Evolutionary conservation across 2,888 invertebrate genomes (phyloP).

Genomic region (Urechis unicinctus): DNA sequence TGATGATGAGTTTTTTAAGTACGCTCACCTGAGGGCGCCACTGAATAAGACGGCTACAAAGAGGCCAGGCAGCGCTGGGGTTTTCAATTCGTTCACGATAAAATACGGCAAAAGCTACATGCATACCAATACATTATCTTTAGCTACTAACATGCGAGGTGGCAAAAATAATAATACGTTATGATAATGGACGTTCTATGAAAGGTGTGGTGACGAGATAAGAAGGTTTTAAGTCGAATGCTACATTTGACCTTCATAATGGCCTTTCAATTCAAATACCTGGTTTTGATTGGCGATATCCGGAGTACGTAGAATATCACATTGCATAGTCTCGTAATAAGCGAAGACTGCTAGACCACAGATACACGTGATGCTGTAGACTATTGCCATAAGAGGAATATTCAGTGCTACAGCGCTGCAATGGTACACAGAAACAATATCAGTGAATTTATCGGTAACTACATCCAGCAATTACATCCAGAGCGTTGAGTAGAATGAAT

Average conservation of each 20-base stretch:
- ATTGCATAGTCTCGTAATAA: constrained; percentile 1
- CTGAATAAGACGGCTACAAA: constrained; percentile 14
- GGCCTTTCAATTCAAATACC: neutral
- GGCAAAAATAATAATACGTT: no score
- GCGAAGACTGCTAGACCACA: constrained; percentile 10
- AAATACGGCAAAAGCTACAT: constrained; percentile 10
- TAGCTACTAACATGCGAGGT: no score
- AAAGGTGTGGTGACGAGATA: no score
- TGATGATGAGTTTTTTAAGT: no score
- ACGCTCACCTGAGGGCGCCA: constrained; percentile 10
- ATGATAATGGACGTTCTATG: no score
- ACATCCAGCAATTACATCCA: no score
- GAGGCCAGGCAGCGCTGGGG: constrained; percentile 6
- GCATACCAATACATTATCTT: no score
- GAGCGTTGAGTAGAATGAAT: no score
- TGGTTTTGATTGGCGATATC: neutral
- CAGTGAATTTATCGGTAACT: neutral
- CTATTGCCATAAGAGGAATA: constrained; percentile 10
- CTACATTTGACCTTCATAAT: neutral
- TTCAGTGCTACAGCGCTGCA: constrained; percentile 7
- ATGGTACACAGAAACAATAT: neutral
- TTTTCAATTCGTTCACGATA: constrained; percentile 5
- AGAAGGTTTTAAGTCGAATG: no score
- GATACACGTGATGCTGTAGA: constrained; percentile 13
- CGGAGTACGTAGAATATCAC: neutral